Conservation (phyloP, 2,797 vertebrate species). For the Falco rusticolus region DNA sequence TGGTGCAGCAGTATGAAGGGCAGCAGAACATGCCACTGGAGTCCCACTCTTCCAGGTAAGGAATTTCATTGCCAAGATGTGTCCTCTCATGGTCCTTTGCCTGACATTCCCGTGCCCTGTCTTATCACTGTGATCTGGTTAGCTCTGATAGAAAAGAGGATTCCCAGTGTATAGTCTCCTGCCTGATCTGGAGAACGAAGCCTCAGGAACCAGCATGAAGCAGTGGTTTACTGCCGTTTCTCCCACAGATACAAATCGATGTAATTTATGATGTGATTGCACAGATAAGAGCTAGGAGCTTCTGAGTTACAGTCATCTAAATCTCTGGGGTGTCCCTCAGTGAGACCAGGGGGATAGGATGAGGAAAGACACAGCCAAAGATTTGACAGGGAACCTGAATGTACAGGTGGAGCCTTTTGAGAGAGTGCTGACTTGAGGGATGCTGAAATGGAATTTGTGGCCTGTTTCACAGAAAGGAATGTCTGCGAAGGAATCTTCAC, state of each 20-base stretch:
- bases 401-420: neutral
- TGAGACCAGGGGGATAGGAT: neutral
- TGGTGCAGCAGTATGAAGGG: constrained; percentile 94
- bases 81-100: neutral
- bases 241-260: neutral
- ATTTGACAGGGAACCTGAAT: neutral
- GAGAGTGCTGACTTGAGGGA: neutral
- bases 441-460: neutral
- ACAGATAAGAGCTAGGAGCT: neutral
- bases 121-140: neutral
- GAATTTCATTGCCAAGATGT: neutral
- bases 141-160: neutral
- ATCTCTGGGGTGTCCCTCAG: neutral
- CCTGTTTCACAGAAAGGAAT: neutral
- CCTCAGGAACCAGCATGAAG: neutral
- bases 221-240: neutral
- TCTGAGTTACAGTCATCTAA: neutral
- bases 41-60: constrained; percentile 81
- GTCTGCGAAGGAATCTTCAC: no score
- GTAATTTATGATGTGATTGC: neutral
- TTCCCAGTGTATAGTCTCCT: neutral
- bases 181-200: neutral
- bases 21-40: constrained; percentile 76
- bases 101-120: neutral
- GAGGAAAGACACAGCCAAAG: neutral